Base-by-base conservation (phyloP, 2,888 invertebrate species). In the Drosophila antonietae region DNA sequence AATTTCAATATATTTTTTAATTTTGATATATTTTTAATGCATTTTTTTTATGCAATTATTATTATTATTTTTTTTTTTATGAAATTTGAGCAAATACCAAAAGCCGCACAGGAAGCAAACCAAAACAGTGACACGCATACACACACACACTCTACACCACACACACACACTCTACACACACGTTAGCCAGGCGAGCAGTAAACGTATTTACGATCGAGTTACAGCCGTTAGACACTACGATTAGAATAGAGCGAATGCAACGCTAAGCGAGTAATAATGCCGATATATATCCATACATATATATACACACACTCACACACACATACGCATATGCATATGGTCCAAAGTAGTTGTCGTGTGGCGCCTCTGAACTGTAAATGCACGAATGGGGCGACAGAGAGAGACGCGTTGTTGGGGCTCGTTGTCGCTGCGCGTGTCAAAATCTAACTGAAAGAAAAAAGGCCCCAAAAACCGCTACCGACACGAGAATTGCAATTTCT, bases 391-490 rank as follows among this genome's bases (percentile, higher is more conserved):
- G 43, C 44, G 51, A 35, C 33, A 39, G 51, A 35, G 51, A 35
- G 55, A 74, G 57, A 57, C 57, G 57, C 74, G 75, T 51, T 56
- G 51, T 35, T 37, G 59, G 57, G 74, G 71, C 85, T 81, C 79
- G 79, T 65, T 84, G 74, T 55, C 84, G 83, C 69, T 71, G 87
- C 88, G 87, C 87, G 78, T 81, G 81, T 80, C 81, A 80, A 80
- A 80, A 79, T 77, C 73, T 79, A 87, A 90, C 90, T 87, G 82
- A 88, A 88, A 72, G 76, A 80, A 80, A 80, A 78, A 79, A 60
- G 65, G 72, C 76, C 78, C 80, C 51, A 51, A 68, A 78, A 78
- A 75, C 74, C 75, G 57, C 65, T 65, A 58, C 55, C 64, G 76
- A 66, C 68, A 59, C 73, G 89, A 83, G 76, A 76, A 89, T 47